Evolutionary conservation across 2,797 vertebrate genomes (phyloP), one percentile per base, ranked within the genome.

Genomic region (Etheostoma perlongum): DNA sequence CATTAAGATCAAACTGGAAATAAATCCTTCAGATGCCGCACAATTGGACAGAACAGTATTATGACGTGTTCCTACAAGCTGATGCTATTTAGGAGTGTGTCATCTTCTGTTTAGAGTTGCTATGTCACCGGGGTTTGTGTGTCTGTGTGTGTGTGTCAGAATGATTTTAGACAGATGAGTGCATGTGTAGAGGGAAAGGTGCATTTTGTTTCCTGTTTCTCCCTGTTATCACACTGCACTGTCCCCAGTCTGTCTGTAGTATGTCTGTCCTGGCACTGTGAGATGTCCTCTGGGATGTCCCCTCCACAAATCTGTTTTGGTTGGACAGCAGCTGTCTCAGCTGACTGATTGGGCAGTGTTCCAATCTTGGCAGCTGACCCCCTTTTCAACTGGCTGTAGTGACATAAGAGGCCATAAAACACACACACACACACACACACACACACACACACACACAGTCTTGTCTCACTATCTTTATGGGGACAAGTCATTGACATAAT

Each of bases 311-410:
- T 30, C 4, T 51, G 10, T 73, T 63, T 62, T 65, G 48, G 40
- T 66, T 47, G 25, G 75, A 72, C 46, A 67, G 63, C 6, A 10
- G 58, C 70, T 71, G 67, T 55, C 69, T 57, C 54, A 47, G 19
- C 62, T 16, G 74, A 79, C 60, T 76, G 65, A 82, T 82, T 74
- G 72, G 52, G 40, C 48, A n/a, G 55, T 74, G 69, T 76, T 88
- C 72, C 62, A 68, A n/a, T 67, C 68, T 75, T 86, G 76, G 79
- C 86, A 85, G 74, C 76, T 82, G 72, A 75, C 82, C 58, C 57
- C 48, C 52, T 68, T 83, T 71, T 55, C 44, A 70, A 74, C 55
- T 40, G 54, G 36, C 55, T 70, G 54, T 60, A 62, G 60, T 72
- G 55, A 76, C 69, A 79, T 63, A 70, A 63, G 57, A 57, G 62